Conservation (phyloP, 2,797 vertebrate genomes). For the Centroberyx gerrardi region DNA sequence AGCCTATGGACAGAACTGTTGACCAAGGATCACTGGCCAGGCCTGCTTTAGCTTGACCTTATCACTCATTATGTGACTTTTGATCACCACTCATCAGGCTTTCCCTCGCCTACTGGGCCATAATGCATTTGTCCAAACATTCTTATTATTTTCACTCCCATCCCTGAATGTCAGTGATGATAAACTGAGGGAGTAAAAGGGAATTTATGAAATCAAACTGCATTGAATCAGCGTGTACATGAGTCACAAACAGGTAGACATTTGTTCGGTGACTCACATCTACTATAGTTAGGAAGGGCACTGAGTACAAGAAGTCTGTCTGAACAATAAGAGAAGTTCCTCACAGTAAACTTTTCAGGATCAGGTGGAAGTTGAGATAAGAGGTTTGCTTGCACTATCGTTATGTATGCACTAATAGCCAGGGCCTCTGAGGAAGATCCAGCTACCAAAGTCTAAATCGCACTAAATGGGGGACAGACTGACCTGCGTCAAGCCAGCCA, state of each 20-base stretch:
- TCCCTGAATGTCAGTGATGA: neutral
- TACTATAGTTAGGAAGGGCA: neutral
- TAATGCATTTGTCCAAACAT: neutral
- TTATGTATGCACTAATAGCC: too few species aligned
- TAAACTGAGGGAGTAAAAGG: neutral
- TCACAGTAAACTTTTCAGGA: neutral
- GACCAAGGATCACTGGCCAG: too few species aligned
- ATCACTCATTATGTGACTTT: conserved; percentile 29
- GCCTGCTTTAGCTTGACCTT: neutral
- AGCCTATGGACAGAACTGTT: too few species aligned
- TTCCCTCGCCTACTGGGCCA: neutral
- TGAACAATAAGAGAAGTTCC: neutral
- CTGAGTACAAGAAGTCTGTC: neutral
- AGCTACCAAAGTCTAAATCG: too few species aligned
- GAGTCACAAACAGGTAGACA: conserved; percentile 15
- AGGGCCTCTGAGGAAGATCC: too few species aligned
- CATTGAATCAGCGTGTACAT: neutral
- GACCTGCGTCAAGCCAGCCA: too few species aligned
- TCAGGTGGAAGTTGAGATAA: neutral
- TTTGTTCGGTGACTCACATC: conserved; percentile 10
- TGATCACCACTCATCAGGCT: conserved; percentile 3
- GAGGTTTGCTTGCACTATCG: neutral
- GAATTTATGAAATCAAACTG: neutral
- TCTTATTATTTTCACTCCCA: neutral
- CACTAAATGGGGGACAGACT: too few species aligned